phyloP scores from a whole-genome alignment of 2,888 invertebrate genomes.

The Cantharis nigra region DNA sequence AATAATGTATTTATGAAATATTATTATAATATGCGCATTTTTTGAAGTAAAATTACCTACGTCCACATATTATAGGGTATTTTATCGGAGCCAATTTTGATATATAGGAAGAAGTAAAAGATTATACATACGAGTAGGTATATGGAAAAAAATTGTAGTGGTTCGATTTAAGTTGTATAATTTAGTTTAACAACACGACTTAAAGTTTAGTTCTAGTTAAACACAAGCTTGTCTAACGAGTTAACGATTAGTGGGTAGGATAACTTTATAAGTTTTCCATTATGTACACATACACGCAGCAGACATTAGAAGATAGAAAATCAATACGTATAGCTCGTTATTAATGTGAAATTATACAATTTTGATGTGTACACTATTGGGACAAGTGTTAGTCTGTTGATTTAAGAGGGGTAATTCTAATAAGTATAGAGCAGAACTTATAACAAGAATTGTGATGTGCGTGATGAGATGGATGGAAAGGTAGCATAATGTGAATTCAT shows the following conservation, averaged over 20 bases:
- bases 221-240: slow-evolving; percentile 6
- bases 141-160: background rate
- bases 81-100: background rate
- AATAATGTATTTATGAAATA: too few relatives aligned
- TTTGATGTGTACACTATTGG: slow-evolving; percentile 38
- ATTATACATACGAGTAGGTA: background rate
- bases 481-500: slow-evolving; percentile 30
- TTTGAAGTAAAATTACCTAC: background rate
- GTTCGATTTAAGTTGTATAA: background rate
- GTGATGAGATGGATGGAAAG: slow-evolving; percentile 26
- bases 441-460: slow-evolving; percentile 29
- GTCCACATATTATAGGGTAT: background rate
- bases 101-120: background rate
- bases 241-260: slow-evolving; percentile 26
- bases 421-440: slow-evolving; percentile 34
- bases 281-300: slow-evolving; percentile 34
- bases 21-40: background rate
- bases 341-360: slow-evolving; percentile 41
- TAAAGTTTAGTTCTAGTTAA: background rate
- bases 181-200: slow-evolving; percentile 1
- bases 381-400: slow-evolving; percentile 37
- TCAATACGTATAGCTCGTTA: slow-evolving; percentile 35
- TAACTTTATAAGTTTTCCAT: slow-evolving; percentile 26
- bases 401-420: slow-evolving; percentile 35
- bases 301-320: slow-evolving; percentile 36